These are phyloP conservation scores for Chrosomus eos DNA, from an alignment of 2,797 vertebrate genomes.

Conservation along the genomic window DNA sequence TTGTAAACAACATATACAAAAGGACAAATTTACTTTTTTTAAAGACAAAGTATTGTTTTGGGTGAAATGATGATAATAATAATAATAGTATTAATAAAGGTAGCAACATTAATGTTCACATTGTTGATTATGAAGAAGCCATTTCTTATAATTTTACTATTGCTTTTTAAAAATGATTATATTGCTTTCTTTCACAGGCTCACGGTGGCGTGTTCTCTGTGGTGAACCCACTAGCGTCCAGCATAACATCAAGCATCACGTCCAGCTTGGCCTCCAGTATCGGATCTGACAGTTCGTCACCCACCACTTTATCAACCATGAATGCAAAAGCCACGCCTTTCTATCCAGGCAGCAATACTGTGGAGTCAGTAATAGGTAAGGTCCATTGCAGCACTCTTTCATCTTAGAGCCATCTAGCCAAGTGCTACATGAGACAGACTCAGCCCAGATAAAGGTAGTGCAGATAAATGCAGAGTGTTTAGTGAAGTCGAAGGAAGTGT, in stretches of 20 bases:
- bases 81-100: background rate
- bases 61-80: no score
- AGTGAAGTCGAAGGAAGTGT: background rate
- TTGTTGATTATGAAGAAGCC: background rate
- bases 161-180: background rate
- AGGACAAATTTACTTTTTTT: no score
- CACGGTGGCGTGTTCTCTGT: slow-evolving; percentile 85
- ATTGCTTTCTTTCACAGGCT: slow-evolving; percentile 71
- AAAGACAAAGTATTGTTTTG: no score
- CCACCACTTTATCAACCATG: slow-evolving; percentile 85
- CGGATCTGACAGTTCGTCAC: slow-evolving; percentile 91
- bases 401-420: background rate
- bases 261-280: slow-evolving; percentile 90
- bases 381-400: slow-evolving; percentile 22
- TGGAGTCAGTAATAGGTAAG: slow-evolving; percentile 89
- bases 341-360: slow-evolving; percentile 85
- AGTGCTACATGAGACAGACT: background rate
- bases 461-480: slow-evolving; percentile 3
- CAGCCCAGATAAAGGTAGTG: slow-evolving; percentile 12
- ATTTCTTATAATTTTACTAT: background rate
- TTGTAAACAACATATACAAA: no score
- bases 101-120: background rate
- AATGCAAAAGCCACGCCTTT: slow-evolving; percentile 85
- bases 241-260: slow-evolving; percentile 87
- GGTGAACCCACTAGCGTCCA: slow-evolving; percentile 85